Evolutionary conservation across 1,140 invertebrate species (phyloP), one percentile per base, ranked within the genome.

Genomic region (Tribolium castaneum): DNA sequence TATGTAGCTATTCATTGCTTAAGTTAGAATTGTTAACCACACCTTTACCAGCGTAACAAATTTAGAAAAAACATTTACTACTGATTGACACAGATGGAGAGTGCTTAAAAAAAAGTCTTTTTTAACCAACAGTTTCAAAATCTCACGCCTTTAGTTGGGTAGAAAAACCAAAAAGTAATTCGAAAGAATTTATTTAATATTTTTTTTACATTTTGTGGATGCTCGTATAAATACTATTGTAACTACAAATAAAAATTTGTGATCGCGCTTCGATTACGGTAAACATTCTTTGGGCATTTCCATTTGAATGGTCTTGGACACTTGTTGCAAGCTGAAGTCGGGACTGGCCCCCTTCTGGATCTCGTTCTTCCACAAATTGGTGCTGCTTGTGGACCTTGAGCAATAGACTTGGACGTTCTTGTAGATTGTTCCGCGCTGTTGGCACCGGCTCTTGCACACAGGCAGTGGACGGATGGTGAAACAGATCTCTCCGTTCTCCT

Each of bases 271-370:
- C 30, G 7, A n/a, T 66, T 30, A 35, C 19, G 25, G 59, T 10
- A 66, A 7, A 35, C 59, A 66, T 12, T 35, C 19, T 12, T 35
- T 25, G 25, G 59, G 59, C 14, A 35, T 12, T 66, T 34, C 25
- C 59, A 66, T 66, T 66, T 22, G n/a, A 12, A 66, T 12, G 6
- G 10, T 34, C 12, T 22, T 66, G 6, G 59, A 35, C 12, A 10
- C 6, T 34, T 16, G 10, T 35, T 35, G 10, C 30, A 13, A 12
- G 30, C 84, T 86, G 5, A 92, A 88, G 70, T 91, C 88, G 6
- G 90, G 91, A 80, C 88, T 91, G 35, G 88, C 85, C 6, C 91
- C 91, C 70, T 87, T 87, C 49, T 86, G 86, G 72, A 91, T 90
- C 82, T 90, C 87, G 3, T 88, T 80, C 56, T 87, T 90, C 81